Conservation (phyloP, 2,888 invertebrate species). For the Microplitis deprimator region DNA sequence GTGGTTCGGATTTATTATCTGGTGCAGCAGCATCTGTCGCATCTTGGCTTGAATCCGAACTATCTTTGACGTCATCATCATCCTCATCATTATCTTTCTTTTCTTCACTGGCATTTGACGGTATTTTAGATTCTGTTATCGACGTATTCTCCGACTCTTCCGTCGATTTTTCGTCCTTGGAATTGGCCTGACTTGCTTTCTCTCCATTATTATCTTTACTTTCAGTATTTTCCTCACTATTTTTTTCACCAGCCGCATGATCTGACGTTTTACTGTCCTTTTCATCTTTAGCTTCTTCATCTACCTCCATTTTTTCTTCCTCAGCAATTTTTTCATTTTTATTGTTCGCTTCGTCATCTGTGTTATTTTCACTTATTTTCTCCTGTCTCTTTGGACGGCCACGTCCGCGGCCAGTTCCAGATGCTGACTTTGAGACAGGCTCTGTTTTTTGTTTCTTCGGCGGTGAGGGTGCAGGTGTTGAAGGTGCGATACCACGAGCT, state of each 20-base stretch:
- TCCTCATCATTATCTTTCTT: slow-evolving; percentile 57
- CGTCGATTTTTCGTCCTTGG: slow-evolving; percentile 62
- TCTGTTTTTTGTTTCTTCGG: slow-evolving; percentile 73
- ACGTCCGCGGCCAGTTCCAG: slow-evolving; percentile 67
- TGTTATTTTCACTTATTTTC: slow-evolving; percentile 65
- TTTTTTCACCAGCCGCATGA: slow-evolving; percentile 43
- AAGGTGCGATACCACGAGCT: slow-evolving; percentile 72
- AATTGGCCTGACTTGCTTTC: slow-evolving; percentile 63
- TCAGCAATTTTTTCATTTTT: slow-evolving; percentile 64
- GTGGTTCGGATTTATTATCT: slow-evolving; percentile 53
- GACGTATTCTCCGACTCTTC: slow-evolving; percentile 64
- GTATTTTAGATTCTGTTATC: slow-evolving; percentile 52
- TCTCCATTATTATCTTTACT: slow-evolving; percentile 56
- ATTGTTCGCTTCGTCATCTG: slow-evolving; percentile 65
- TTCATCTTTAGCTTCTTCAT: slow-evolving; percentile 59
- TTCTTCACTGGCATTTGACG: slow-evolving; percentile 58
- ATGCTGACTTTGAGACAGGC: slow-evolving; percentile 51
- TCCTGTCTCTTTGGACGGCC: slow-evolving; percentile 69
- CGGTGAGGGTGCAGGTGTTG: slow-evolving; percentile 74
- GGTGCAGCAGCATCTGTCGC: slow-evolving; percentile 60
- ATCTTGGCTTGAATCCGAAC: slow-evolving; percentile 68
- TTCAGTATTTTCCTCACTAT: slow-evolving; percentile 58
- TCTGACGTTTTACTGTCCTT: slow-evolving; percentile 56
- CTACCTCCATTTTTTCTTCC: slow-evolving; percentile 67
- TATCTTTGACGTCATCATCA: slow-evolving; percentile 63